These are phyloP conservation scores for Apoda limacodes DNA, from an alignment of 2,888 invertebrate genomes.

Conservation along the genomic window DNA sequence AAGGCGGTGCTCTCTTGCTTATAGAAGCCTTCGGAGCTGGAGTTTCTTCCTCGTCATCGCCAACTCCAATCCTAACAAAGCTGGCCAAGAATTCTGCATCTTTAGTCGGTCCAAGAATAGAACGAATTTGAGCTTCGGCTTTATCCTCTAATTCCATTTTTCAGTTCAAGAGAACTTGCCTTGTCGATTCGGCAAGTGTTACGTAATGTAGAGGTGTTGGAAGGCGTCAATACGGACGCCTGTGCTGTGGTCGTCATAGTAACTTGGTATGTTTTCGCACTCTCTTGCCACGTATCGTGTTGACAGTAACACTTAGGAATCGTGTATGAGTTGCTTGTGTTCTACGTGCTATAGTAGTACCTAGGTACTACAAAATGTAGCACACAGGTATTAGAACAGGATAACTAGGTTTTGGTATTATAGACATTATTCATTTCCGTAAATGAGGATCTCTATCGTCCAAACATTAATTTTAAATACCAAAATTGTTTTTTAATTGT, in stretches of 20 bases:
- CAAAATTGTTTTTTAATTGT: too few species aligned
- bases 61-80: slow-evolving; percentile 78
- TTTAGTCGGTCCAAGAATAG: slow-evolving; percentile 75
- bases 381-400: too few species aligned
- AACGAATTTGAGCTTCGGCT: slow-evolving; percentile 61
- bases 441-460: too few species aligned
- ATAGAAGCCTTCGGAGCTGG: slow-evolving; percentile 54
- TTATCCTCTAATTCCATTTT: slow-evolving; percentile 43
- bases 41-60: slow-evolving; percentile 63
- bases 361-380: too few species aligned
- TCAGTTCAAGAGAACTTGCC: slow-evolving; percentile 8
- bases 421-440: too few species aligned
- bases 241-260: slow-evolving; percentile 52
- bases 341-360: too few species aligned
- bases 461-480: too few species aligned
- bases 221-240: slow-evolving; percentile 58
- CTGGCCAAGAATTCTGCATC: slow-evolving; percentile 84
- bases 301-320: slow-evolving; percentile 32
- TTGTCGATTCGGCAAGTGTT: slow-evolving; percentile 23
- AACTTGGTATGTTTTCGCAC: slow-evolving; percentile 57
- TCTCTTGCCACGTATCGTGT: slow-evolving; percentile 33
- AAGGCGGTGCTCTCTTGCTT: slow-evolving; percentile 48
- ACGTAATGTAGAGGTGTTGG: slow-evolving; percentile 46
- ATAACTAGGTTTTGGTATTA: too few species aligned
- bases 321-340: too few species aligned